A percentile compares a stretch with the other conserved stretches of the same genome.
Evolutionary conservation across 2,797 vertebrate species (phyloP).

Genomic region (Allobates femoralis): DNA sequence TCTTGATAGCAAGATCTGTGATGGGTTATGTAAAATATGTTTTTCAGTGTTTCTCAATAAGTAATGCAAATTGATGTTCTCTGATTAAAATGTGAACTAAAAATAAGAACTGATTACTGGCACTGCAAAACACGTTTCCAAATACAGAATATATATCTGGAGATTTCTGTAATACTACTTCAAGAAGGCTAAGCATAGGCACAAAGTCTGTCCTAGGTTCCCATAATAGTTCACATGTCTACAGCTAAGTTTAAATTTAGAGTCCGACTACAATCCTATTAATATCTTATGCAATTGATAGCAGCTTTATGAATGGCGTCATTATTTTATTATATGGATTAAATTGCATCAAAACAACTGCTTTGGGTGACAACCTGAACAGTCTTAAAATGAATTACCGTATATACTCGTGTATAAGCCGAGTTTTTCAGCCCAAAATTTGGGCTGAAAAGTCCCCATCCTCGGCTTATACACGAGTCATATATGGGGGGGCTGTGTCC

Average conservation of each 20-base stretch:
- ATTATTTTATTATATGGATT: background rate
- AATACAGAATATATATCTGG: background rate
- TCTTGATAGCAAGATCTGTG: background rate
- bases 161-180: background rate
- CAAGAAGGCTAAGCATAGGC: background rate
- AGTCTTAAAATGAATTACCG: too few relatives aligned
- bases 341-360: background rate
- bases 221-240: background rate
- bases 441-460: too few relatives aligned
- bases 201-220: background rate
- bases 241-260: background rate
- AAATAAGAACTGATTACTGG: slow-evolving; percentile 36
- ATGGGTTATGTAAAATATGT: background rate
- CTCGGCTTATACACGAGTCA: too few relatives aligned
- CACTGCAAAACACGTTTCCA: background rate
- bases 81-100: slow-evolving; percentile 27
- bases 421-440: too few relatives aligned
- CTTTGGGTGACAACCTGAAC: background rate
- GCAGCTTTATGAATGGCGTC: too few relatives aligned
- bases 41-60: slow-evolving; percentile 10
- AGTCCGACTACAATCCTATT: background rate
- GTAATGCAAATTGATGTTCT: background rate
- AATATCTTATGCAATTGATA: too few relatives aligned
- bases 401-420: too few relatives aligned
- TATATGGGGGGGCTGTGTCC: too few relatives aligned